Percentiles rank a stretch among this genome's conserved stretches.
These are phyloP conservation scores for Orchesellides sinensis DNA, from an alignment of 2,888 invertebrate genomes.

Conservation along the genomic window DNA sequence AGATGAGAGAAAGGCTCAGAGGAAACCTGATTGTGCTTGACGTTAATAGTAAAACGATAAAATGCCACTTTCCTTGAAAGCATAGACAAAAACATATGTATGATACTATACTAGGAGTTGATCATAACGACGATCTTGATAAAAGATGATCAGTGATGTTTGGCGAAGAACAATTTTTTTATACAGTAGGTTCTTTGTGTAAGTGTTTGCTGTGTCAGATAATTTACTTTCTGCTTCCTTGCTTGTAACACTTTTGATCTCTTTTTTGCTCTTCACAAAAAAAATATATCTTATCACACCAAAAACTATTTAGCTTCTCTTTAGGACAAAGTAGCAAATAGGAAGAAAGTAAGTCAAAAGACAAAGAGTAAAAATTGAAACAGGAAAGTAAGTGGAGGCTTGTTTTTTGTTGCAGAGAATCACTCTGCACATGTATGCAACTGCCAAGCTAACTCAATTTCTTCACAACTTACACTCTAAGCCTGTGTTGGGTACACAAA, in stretches of 20 bases:
- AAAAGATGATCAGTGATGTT: too few relatives aligned
- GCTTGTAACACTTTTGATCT: slow-evolving; percentile 14
- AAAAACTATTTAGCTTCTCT: too few relatives aligned
- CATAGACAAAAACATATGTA: too few relatives aligned
- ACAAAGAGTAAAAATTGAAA: background rate
- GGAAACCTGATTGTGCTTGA: background rate
- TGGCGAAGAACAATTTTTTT: too few relatives aligned
- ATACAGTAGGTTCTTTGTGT: too few relatives aligned
- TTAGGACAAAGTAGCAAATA: background rate
- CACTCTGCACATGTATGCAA: background rate
- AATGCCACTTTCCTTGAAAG: background rate
- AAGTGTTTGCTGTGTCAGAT: background rate
- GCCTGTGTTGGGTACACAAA: too few relatives aligned
- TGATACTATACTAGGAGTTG: too few relatives aligned
- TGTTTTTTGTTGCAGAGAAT: background rate
- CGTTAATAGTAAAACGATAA: background rate
- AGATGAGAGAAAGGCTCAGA: too few relatives aligned
- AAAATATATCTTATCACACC: too few relatives aligned
- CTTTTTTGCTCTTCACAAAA: too few relatives aligned
- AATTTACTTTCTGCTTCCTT: background rate
- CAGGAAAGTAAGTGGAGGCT: background rate
- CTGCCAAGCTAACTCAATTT: slow-evolving; percentile 35
- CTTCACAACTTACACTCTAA: background rate
- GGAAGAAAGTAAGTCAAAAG: background rate
- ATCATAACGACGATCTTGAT: too few relatives aligned